Base-by-base conservation (phyloP, 2,113 vertebrate species). In the Mandrillus leucophaeus region DNA sequence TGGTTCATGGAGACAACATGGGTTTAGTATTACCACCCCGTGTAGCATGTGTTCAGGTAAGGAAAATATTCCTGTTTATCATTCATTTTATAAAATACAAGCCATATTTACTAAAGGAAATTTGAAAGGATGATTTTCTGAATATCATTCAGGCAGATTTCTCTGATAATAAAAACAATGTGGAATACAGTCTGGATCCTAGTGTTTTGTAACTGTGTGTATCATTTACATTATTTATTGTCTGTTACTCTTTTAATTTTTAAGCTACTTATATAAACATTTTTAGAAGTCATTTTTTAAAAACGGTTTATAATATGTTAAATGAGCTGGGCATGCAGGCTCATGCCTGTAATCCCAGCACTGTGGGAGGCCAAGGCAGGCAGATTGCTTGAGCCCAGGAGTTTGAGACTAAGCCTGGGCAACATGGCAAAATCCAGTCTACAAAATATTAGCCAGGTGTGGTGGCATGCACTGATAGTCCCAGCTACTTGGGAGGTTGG, bases 1-100 rank as follows among this genome's bases (percentile, higher is more conserved):
- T 99, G 99, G 99, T 99, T 87, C 99, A 99, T 14, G 99, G 99
- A 90, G 99, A 99, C 99, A 99, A 99, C 98, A 99, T 99, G 99
- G 99, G 99, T 32, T 98, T 99, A 17, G 99, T 99, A 4, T 97
- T 99, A 25, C 99, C 99, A 8, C 99, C 99, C 55, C 99, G 98
- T 66, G 99, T 99, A 23, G 99, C 99, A 92, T 99, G 99, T 96
- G 98, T 99, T 88, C 99, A 99, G 99, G 99, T 99, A 84, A 82
- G 98, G 89, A 79, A 68, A 90, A 59, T 70, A 2, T 11, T 40
- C n/a, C 66, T 61, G 23, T 35, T 64, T 70, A n/a, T 93, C 13
- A 3, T 92, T 95, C 16, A 48, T 91, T 94, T 93, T 13, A 32
- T 79, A 27, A 92, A 45, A 79, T 88, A 18, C 25, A 88, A 35